Base-by-base conservation (phyloP, 1,140 invertebrate genomes). In the Sesamia nonagrioides region DNA sequence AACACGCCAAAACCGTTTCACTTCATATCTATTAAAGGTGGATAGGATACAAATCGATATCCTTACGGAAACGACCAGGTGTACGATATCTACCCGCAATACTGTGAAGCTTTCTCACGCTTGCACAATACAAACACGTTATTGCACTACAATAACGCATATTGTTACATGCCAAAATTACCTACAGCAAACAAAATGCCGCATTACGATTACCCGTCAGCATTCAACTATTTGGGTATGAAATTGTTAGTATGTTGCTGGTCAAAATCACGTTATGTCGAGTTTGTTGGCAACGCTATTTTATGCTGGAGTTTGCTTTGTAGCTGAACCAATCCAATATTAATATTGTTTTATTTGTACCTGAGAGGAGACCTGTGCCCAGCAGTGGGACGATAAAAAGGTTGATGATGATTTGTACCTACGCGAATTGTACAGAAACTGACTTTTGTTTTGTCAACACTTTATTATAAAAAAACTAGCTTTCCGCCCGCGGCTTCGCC, bases 1-100 rank as follows among this genome's bases (percentile, higher is more conserved):
- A 21, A 48, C 13, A 3, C 17, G n/a, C 7, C 37, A 37, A 21
- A 15, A 27, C n/a, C 48, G 37, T 73, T 81, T 71, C 63, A 77
- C 58, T 79, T 68, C 66, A 81, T 82, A 77, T 79, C 80, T 79
- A 84, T 82, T 84, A 79, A 77, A 66, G 61, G 63, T 60, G 66
- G 71, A 74, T 48, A 58, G 72, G 75, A 69, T 48, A 73, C 73
- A 68, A 82, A 84, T 84, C 79, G 71, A 84, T 81, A 81, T 60
- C 42, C 18, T 52, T 68, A 73, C 73, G 60, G 79, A 66, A 50
- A 35, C 54, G 45, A 45, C 69, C 82, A 80, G 74, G 72, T 80
- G 80, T 69, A 61, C 11, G 56, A 27, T 48, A 52, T 61, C 50
- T 58, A 73, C 17, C 73, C n/a, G 33, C 61, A 78, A 72, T 63